Evolutionary conservation across 37 sponge, comb jelly and placozoan species (phyloP).

Genomic region (Hexactinellida sp.): DNA sequence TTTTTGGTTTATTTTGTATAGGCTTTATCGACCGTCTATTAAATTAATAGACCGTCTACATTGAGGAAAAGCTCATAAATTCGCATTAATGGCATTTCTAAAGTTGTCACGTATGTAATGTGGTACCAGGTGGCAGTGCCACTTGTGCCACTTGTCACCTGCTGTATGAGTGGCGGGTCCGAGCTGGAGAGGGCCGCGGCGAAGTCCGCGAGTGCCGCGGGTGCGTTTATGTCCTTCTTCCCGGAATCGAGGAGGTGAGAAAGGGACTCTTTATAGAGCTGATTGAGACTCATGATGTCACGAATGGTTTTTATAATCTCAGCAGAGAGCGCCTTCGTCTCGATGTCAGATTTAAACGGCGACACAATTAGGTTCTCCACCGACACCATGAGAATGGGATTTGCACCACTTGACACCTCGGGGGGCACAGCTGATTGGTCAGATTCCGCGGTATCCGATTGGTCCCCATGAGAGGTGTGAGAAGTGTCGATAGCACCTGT

Average conservation of each 20-base stretch:
- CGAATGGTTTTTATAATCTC: conserved; percentile 89
- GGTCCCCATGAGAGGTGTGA: neutral
- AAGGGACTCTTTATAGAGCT: conserved; percentile 68
- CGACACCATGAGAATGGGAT: conserved; percentile 44
- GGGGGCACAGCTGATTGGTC: neutral
- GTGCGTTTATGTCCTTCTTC: conserved; percentile 73
- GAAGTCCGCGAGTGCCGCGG: conserved; percentile 80
- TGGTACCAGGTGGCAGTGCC: too few relatives aligned
- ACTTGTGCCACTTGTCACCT: neutral
- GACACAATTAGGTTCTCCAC: conserved; percentile 60
- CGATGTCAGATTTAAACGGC: conserved; percentile 48
- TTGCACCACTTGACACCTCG: neutral
- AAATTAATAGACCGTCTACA: too few relatives aligned
- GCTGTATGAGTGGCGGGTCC: neutral
- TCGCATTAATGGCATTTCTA: too few relatives aligned
- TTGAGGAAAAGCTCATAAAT: too few relatives aligned
- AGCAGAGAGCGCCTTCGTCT: conserved; percentile 68
- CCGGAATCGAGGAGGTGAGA: conserved; percentile 67
- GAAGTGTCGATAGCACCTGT: conserved; percentile 18
- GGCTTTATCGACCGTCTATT: too few relatives aligned
- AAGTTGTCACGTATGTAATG: too few relatives aligned
- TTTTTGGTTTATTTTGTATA: too few relatives aligned
- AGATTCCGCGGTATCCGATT: conserved; percentile 14
- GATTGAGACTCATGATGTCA: conserved; percentile 74
- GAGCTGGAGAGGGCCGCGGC: conserved; percentile 7